Conservation (phyloP, 1,140 invertebrate genomes). For the Temnothorax longispinosus region DNA sequence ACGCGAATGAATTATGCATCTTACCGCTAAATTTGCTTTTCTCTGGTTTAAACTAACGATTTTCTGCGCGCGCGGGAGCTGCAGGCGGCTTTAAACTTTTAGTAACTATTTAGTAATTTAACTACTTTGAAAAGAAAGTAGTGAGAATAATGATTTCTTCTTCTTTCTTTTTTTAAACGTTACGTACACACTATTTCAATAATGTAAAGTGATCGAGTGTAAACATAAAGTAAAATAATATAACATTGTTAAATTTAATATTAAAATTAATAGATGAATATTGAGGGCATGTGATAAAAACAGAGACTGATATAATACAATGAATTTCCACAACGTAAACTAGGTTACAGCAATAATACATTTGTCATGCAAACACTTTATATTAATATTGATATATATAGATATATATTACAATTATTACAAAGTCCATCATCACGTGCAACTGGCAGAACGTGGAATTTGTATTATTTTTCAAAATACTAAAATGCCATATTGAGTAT, state of each 20-base stretch:
- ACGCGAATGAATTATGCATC: slow-evolving; percentile 92
- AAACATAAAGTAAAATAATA: not conserved
- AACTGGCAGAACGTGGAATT: not conserved
- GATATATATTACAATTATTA: not conserved
- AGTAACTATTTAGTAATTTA: slow-evolving; percentile 13
- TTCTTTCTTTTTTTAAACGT: not conserved
- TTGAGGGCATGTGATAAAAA: not conserved
- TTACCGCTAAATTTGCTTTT: slow-evolving; percentile 55
- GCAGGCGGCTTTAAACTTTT: not conserved
- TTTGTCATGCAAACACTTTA: not conserved
- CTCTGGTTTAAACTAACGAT: slow-evolving; percentile 52
- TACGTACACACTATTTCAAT: not conserved
- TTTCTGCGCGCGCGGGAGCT: not conserved
- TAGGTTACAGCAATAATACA: not conserved
- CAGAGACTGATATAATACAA: not conserved
- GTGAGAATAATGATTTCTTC: not conserved
- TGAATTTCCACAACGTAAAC: not conserved
- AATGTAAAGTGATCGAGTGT: not conserved
- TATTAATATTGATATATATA: not conserved
- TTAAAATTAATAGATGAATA: not conserved
- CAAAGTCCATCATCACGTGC: not conserved
- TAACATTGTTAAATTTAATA: not conserved
- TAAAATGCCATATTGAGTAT: not conserved
- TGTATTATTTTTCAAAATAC: not conserved
- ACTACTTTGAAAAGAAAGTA: not conserved